A percentile compares a stretch with the other conserved stretches of the same genome.
Evolutionary conservation across 2,888 invertebrate species (phyloP).

Genomic region (Drosophila recens): DNA sequence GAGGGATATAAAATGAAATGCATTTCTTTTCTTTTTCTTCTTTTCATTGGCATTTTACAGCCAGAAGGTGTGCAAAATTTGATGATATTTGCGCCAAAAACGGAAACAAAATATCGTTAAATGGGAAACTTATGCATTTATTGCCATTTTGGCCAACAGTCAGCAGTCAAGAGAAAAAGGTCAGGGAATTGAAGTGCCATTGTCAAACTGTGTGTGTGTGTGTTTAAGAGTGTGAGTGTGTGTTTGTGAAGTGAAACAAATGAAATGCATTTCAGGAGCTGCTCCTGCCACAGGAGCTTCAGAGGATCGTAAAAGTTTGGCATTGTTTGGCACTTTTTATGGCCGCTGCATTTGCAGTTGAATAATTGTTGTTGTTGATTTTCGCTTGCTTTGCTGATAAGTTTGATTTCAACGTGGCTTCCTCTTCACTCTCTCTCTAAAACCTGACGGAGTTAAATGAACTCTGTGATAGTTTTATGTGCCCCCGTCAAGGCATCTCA

Average conservation of each 20-base stretch:
- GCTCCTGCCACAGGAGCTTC: slow-evolving; percentile 38
- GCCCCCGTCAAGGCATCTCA: slow-evolving; percentile 6
- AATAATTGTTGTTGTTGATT: slow-evolving; percentile 77
- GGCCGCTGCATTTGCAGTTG: slow-evolving; percentile 57
- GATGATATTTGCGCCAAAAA: slow-evolving; percentile 40
- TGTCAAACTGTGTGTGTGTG: slow-evolving; percentile 44
- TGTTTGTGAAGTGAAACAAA: slow-evolving; percentile 47
- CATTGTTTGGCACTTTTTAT: slow-evolving; percentile 74
- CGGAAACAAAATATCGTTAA: slow-evolving; percentile 78
- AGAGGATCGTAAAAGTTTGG: slow-evolving; percentile 68
- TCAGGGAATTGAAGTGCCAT: slow-evolving; percentile 51
- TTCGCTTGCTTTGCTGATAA: slow-evolving; percentile 56
- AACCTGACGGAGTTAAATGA: slow-evolving; percentile 51
- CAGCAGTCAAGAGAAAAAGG: slow-evolving; percentile 18
- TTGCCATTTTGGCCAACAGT: slow-evolving; percentile 53
- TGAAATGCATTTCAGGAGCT: slow-evolving; percentile 53
- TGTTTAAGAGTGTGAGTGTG: neutral
- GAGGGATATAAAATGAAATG: slow-evolving; percentile 41
- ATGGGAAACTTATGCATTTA: slow-evolving; percentile 78
- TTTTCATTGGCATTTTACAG: slow-evolving; percentile 24
- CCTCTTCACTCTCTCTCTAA: neutral
- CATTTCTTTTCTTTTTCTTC: slow-evolving; percentile 48
- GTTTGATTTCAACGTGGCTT: slow-evolving; percentile 55
- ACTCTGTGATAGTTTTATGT: slow-evolving; percentile 62
- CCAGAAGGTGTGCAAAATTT: slow-evolving; percentile 60